Conservation (phyloP, 1,140 invertebrate genomes). For the Reticulitermes speratus region DNA sequence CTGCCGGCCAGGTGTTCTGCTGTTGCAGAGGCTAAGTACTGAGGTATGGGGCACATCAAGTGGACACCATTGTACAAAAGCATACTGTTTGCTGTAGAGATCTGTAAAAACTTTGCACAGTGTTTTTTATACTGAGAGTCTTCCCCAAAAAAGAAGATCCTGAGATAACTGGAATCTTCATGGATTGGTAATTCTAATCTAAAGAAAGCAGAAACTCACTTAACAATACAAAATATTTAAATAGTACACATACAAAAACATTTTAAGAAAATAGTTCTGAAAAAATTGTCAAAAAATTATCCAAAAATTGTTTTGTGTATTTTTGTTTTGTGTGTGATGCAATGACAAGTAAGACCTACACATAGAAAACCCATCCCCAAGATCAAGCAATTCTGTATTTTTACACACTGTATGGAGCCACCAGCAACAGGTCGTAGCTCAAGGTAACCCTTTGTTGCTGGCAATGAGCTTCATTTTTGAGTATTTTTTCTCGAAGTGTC, state of each 20-base stretch:
- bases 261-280: conserved; percentile 29
- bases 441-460: neutral
- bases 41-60: neutral
- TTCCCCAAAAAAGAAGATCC: conserved; percentile 6
- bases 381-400: neutral
- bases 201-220: conserved; percentile 25
- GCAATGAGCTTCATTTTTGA: neutral
- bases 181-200: conserved; percentile 20
- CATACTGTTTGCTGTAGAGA: neutral
- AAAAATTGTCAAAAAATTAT: conserved; percentile 28
- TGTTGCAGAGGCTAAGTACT: neutral
- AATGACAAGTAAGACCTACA: conserved; percentile 1
- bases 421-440: neutral
- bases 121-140: neutral
- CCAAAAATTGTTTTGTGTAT: conserved; percentile 22
- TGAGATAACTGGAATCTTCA: neutral
- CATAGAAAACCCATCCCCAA: conserved; percentile 10
- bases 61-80: neutral
- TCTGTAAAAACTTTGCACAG: neutral
- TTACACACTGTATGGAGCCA: neutral
- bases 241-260: conserved; percentile 26
- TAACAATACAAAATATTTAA: conserved; percentile 25
- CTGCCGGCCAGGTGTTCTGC: neutral
- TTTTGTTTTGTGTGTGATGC: neutral
- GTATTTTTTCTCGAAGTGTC: conserved; percentile 11